Conservation (phyloP, 2,888 invertebrate genomes). For the Mylabris sibirica region DNA sequence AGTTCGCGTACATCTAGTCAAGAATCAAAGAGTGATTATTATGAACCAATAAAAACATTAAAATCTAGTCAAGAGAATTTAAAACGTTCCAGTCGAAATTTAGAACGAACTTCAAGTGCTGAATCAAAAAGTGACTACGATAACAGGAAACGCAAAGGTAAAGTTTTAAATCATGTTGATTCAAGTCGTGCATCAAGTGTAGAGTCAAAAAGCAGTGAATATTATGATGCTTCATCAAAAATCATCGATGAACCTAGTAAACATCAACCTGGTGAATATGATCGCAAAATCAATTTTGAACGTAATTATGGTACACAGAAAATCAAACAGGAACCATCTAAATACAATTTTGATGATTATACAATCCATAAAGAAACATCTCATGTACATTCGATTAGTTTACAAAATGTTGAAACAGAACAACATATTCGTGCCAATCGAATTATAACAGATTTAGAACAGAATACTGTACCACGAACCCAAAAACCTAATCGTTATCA, state of each 20-base stretch:
- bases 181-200: conserved; percentile 74
- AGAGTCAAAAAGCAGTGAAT: conserved; percentile 69
- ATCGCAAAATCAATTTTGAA: conserved; percentile 59
- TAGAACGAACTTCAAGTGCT: conserved; percentile 68
- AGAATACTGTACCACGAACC: conserved; percentile 62
- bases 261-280: conserved; percentile 51
- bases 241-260: conserved; percentile 46
- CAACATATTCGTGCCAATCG: conserved; percentile 66
- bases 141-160: conserved; percentile 49
- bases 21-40: conserved; percentile 72
- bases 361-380: conserved; percentile 63
- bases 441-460: conserved; percentile 63
- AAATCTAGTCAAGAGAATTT: conserved; percentile 68
- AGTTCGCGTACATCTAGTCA: conserved; percentile 60
- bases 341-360: conserved; percentile 41
- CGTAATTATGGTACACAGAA: conserved; percentile 60
- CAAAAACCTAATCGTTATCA: conserved; percentile 46
- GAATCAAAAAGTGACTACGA: conserved; percentile 69
- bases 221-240: conserved; percentile 64
- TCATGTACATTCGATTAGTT: conserved; percentile 72
- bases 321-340: conserved; percentile 34
- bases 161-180: conserved; percentile 50
- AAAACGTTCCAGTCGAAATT: conserved; percentile 56
- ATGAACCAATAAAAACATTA: conserved; percentile 71
- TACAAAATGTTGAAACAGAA: conserved; percentile 76